Evolutionary conservation across 2,888 invertebrate genomes (phyloP).

Genomic region (Acrobasis repandana): DNA sequence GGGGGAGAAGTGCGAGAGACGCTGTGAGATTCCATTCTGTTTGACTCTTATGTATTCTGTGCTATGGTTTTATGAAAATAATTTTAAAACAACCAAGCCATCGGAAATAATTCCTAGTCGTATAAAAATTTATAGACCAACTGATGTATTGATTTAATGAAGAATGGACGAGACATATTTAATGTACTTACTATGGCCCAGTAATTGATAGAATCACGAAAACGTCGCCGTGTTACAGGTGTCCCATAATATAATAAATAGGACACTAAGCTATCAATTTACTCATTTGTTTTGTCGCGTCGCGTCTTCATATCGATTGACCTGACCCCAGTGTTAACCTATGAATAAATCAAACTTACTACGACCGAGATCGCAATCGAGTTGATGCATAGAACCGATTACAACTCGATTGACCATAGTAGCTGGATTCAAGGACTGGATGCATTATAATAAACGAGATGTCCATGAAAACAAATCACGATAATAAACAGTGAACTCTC

Average conservation of each 20-base stretch:
- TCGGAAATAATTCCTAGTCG: too few relatives aligned
- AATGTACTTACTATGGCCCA: too few relatives aligned
- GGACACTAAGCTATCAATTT: conserved; percentile 31
- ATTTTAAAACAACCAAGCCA: too few relatives aligned
- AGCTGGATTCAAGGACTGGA: conserved; percentile 3
- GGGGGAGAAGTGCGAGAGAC: too few relatives aligned
- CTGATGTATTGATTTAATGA: too few relatives aligned
- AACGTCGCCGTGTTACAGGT: conserved; percentile 29
- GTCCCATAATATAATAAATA: conserved; percentile 24
- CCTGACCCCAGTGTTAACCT: conserved; percentile 46
- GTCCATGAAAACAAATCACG: conserved; percentile 25
- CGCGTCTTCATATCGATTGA: conserved; percentile 54
- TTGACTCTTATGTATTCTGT: too few relatives aligned
- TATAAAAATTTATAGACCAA: too few relatives aligned
- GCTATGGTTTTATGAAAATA: too few relatives aligned
- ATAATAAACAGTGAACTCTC: conserved; percentile 34
- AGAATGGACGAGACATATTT: too few relatives aligned
- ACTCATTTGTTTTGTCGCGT: conserved; percentile 40
- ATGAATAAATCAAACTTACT: conserved; percentile 29
- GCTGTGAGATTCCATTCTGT: too few relatives aligned
- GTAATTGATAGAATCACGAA: too few relatives aligned
- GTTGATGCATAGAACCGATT: conserved; percentile 37
- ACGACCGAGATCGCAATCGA: conserved; percentile 25
- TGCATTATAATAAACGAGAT: conserved; percentile 19
- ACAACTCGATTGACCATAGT: conserved; percentile 21